Evolutionary conservation across 2,113 vertebrate genomes (phyloP).

Genomic region (Ailuropoda melanoleuca): DNA sequence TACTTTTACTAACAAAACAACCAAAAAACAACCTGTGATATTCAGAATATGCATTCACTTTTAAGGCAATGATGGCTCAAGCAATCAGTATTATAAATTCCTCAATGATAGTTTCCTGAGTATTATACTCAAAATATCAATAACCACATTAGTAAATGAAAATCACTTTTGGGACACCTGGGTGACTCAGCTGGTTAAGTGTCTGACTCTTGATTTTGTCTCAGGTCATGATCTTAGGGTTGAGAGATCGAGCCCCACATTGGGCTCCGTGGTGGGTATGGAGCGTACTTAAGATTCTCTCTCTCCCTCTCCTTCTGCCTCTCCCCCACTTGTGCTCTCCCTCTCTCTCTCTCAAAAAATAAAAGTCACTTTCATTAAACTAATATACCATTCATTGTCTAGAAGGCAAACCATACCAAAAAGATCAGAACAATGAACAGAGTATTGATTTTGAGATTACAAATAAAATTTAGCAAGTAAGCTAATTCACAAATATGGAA

Average conservation of each 20-base stretch:
- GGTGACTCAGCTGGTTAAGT: not conserved
- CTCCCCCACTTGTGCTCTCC: not conserved
- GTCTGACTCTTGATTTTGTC: not conserved
- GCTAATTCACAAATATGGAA: too few species aligned
- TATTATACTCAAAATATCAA: not conserved
- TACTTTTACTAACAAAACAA: slow-evolving; percentile 1
- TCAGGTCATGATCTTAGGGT: not conserved
- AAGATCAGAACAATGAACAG: not conserved
- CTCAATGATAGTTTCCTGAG: not conserved
- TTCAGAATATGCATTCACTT: not conserved
- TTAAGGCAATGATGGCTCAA: slow-evolving; percentile 26
- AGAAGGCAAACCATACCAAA: not conserved
- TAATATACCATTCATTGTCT: not conserved
- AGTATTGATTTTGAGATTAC: not conserved
- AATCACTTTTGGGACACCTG: not conserved
- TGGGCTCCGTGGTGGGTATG: not conserved
- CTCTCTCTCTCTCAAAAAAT: not conserved
- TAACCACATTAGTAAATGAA: not conserved
- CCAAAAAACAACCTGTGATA: not conserved
- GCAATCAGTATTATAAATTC: not conserved
- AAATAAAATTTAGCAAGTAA: too few species aligned
- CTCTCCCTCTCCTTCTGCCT: not conserved
- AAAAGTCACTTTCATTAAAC: not conserved
- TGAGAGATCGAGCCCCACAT: not conserved
- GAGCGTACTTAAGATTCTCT: not conserved